phyloP scores from a whole-genome alignment of 2,888 invertebrate genomes.

The Lamellibrachia satsuma region DNA sequence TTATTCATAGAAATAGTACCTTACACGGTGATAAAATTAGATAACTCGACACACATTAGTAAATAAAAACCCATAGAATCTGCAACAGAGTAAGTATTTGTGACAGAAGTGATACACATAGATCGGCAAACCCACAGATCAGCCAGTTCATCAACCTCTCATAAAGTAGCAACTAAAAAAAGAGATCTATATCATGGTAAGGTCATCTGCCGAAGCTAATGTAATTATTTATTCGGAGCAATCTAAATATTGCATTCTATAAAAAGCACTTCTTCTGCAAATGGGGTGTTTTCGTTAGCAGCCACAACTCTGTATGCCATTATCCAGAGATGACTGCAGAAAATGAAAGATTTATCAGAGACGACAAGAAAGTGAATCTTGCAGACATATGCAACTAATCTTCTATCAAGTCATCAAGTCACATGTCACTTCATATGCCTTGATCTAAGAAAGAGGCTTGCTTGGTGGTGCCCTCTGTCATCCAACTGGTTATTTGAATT shows the following conservation, averaged over 20 bases:
- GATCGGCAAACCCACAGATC: background rate
- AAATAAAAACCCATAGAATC: background rate
- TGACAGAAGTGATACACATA: background rate
- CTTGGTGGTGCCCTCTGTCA: no score
- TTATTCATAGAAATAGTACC: background rate
- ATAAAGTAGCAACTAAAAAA: background rate
- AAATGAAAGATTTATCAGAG: no score
- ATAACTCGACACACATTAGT: background rate
- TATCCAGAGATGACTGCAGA: no score
- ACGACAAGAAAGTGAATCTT: no score
- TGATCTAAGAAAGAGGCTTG: no score
- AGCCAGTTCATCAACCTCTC: no score
- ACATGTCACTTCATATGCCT: no score
- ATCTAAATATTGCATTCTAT: background rate
- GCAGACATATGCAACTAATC: no score
- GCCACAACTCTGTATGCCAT: background rate
- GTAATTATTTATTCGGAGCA: background rate
- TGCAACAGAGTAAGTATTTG: background rate
- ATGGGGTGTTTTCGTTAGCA: background rate
- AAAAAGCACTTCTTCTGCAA: background rate
- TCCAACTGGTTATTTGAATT: no score
- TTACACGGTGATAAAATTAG: background rate
- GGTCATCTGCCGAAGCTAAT: background rate
- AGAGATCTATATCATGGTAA: background rate
- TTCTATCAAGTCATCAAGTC: no score